phyloP scores from a whole-genome alignment of 2,113 vertebrate genomes.

The Muscicapa adusta region DNA sequence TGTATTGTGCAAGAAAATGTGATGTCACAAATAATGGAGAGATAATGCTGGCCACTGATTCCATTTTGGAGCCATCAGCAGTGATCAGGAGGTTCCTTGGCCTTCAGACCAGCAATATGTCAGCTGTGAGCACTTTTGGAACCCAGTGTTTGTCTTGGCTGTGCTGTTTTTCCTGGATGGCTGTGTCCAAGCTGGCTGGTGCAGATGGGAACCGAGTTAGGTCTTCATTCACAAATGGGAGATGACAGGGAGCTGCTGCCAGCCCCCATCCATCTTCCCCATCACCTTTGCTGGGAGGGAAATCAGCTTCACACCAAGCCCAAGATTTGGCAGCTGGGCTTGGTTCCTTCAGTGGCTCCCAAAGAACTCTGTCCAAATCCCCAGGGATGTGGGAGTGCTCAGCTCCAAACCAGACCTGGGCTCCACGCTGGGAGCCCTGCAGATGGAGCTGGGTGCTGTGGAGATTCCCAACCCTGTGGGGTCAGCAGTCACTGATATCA shows the following conservation, averaged over 20 bases:
- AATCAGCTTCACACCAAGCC: not conserved
- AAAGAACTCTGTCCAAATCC: not conserved
- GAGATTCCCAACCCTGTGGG: not conserved
- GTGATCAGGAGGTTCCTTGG: not conserved
- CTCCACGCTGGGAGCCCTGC: not conserved
- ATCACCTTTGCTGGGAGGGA: constrained; percentile 25
- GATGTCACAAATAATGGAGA: not conserved
- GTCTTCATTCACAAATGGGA: constrained; percentile 2
- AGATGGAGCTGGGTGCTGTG: not conserved
- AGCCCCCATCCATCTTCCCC: not conserved
- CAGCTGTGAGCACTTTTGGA: not conserved
- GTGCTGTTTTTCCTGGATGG: not conserved
- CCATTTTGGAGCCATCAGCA: not conserved
- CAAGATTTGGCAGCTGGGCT: not conserved
- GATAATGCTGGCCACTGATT: not conserved
- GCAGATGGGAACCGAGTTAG: constrained; percentile 27
- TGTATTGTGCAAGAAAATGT: not conserved
- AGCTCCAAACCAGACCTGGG: not conserved
- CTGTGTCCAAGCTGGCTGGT: not conserved
- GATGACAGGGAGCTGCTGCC: not conserved
- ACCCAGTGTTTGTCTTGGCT: not conserved
- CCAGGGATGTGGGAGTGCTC: not conserved
- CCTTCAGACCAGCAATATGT: not conserved
- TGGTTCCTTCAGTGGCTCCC: not conserved
- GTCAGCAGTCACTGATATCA: not conserved